Percentiles rank a stretch among this genome's conserved stretches.
These are phyloP conservation scores for Ceratosolen solmsi DNA, from an alignment of 1,140 invertebrate species.

Conservation along the genomic window DNA sequence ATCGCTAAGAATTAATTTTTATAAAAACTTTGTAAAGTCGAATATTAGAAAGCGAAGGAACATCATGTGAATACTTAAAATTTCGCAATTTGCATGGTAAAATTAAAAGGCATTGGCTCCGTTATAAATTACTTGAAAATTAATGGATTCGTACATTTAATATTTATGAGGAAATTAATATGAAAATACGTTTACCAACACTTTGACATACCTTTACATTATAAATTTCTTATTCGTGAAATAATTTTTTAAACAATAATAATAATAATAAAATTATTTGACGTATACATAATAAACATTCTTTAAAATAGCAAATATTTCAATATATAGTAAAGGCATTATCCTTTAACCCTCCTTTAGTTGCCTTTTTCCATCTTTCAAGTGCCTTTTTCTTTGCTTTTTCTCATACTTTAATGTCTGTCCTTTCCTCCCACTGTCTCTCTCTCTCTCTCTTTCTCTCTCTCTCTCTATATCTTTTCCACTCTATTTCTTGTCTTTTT, in stretches of 20 bases:
- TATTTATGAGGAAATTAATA: background rate
- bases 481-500: constrained; percentile 45
- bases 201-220: background rate
- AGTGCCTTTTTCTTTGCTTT: constrained; percentile 20
- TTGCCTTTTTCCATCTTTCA: background rate
- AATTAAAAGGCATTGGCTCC: no score
- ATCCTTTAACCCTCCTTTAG: background rate
- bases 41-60: no score
- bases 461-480: constrained; percentile 16
- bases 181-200: background rate
- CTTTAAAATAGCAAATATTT: no score
- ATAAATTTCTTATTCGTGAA: background rate
- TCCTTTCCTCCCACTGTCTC: background rate
- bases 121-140: background rate
- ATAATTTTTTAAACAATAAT: background rate
- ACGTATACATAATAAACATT: background rate
- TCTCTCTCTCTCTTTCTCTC: background rate
- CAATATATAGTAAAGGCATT: background rate
- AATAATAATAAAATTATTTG: background rate
- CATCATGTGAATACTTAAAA: no score
- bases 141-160: background rate
- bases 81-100: no score
- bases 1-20: no score
- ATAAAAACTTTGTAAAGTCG: no score
- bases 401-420: constrained; percentile 14